Conservation (phyloP, 2,113 vertebrate species). For the Myodes glareolus region DNA sequence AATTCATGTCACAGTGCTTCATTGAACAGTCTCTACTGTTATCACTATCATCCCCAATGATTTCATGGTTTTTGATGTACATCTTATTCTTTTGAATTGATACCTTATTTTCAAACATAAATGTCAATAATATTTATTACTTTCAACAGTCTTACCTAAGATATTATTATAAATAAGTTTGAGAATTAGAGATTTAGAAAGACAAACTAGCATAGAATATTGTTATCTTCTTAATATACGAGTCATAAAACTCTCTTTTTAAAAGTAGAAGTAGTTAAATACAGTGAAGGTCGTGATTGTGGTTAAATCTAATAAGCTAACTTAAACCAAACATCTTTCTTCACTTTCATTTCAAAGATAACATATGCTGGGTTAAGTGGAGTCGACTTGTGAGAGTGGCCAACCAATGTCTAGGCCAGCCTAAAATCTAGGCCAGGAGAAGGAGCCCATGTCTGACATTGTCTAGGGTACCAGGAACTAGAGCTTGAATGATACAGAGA, state of each 20-base stretch:
- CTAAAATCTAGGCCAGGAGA: neutral
- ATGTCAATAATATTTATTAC: neutral
- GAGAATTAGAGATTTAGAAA: neutral
- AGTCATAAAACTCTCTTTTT: neutral
- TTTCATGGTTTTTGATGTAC: too few relatives aligned
- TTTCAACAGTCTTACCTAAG: conserved; percentile 28
- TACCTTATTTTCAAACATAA: neutral
- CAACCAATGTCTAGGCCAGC: neutral
- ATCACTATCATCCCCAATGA: neutral
- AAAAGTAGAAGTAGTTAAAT: neutral
- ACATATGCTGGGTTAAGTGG: neutral
- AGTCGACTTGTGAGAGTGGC: neutral
- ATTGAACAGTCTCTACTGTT: neutral
- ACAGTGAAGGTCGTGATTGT: neutral
- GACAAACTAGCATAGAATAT: neutral
- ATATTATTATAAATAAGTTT: neutral
- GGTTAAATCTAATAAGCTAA: conserved; percentile 12
- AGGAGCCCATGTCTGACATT: neutral
- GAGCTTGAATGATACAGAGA: neutral
- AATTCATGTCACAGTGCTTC: neutral
- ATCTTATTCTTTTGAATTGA: neutral
- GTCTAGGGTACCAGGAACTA: neutral
- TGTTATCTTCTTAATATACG: neutral
- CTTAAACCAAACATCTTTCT: neutral
- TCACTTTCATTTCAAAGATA: conserved; percentile 49